Percentiles rank a stretch among this genome's conserved stretches.
These are phyloP conservation scores for Nymphalis urticae DNA, from an alignment of 2,888 invertebrate genomes.

Conservation along the genomic window DNA sequence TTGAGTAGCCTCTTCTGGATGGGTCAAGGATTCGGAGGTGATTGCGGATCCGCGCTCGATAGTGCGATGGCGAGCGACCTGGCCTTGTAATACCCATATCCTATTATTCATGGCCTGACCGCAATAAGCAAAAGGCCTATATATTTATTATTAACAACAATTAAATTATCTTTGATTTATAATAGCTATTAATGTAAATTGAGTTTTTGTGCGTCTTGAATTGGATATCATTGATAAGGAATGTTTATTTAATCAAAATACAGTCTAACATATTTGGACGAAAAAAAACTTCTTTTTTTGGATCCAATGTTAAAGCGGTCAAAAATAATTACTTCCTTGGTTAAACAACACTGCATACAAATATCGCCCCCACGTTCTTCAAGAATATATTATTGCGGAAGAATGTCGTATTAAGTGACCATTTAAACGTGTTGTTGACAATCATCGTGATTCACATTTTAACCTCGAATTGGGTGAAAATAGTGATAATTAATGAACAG, in stretches of 20 bases:
- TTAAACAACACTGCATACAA: constrained; percentile 37
- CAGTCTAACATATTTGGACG: constrained; percentile 25
- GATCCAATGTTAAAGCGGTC: constrained; percentile 42
- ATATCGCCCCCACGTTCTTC: constrained; percentile 35
- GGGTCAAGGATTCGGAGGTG: constrained; percentile 78
- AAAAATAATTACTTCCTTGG: constrained; percentile 44
- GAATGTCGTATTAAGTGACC: constrained; percentile 56
- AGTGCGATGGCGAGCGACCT: constrained; percentile 59
- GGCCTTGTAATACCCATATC: constrained; percentile 71
- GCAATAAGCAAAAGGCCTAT: constrained; percentile 29
- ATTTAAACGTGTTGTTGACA: constrained; percentile 61
- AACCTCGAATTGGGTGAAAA: constrained; percentile 49
- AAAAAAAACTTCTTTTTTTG: constrained; percentile 36
- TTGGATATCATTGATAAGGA: constrained; percentile 30
- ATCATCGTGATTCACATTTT: constrained; percentile 58
- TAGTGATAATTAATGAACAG: constrained; percentile 23
- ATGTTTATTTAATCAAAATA: constrained; percentile 29
- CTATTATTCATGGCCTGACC: constrained; percentile 56
- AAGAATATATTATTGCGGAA: constrained; percentile 51
- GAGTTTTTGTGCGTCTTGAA: constrained; percentile 32
- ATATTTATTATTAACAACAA: constrained; percentile 23
- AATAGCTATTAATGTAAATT: constrained; percentile 27
- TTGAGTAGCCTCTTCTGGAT: constrained; percentile 80
- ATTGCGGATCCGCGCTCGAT: constrained; percentile 73
- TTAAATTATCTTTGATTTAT: constrained; percentile 25